A percentile compares a stretch with the other conserved stretches of the same genome.
Conservation (phyloP, 2,888 invertebrate species). For the Tethea ocularis region DNA sequence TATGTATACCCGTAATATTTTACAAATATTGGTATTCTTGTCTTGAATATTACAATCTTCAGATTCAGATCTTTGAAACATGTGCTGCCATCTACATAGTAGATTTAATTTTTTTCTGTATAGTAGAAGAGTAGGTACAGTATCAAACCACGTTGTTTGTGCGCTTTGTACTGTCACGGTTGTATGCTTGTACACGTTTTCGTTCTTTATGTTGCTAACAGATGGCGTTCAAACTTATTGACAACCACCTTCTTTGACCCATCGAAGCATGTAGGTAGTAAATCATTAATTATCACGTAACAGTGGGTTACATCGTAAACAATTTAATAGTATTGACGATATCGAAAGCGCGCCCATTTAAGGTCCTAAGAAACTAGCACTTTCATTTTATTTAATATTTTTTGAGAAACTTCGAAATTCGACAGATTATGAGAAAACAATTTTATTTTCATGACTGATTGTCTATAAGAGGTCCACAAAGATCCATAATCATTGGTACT, state of each 20-base stretch:
- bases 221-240: not conserved
- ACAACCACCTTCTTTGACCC: not conserved
- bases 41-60: not conserved
- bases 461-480: no score
- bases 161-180: not conserved
- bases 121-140: not conserved
- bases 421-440: no score
- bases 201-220: not conserved
- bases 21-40: not conserved
- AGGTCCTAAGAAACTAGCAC: no score
- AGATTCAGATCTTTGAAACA: not conserved
- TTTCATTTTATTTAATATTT: no score
- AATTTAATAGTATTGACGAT: not conserved
- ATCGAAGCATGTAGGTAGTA: not conserved
- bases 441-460: no score
- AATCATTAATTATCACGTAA: not conserved
- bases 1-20: not conserved
- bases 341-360: no score
- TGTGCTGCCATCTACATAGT: conserved; percentile 26
- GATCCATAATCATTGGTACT: no score
- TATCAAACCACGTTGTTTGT: not conserved
- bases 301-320: not conserved
- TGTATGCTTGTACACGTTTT: not conserved
- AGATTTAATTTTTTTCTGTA: not conserved
- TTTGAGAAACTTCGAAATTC: no score